Evolutionary conservation across 1,140 invertebrate species (phyloP).

Genomic region (Gonioctena quinquepunctata): DNA sequence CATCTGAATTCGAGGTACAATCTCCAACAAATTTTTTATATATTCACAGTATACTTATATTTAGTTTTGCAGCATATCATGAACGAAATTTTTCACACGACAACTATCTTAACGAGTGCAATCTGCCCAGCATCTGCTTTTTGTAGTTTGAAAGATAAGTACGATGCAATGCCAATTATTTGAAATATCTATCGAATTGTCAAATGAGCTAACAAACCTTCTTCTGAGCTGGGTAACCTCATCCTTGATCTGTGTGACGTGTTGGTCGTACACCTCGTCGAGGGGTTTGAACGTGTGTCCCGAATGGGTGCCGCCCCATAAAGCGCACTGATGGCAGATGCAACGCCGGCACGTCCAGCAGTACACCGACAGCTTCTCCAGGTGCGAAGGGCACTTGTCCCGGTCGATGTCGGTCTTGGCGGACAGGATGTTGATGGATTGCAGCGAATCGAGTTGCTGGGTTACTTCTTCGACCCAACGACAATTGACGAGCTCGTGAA

Average conservation of each 20-base stretch:
- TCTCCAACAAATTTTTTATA: too few species aligned
- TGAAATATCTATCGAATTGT: too few species aligned
- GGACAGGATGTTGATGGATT: conserved; percentile 65
- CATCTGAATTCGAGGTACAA: too few species aligned
- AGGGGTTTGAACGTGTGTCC: conserved; percentile 89
- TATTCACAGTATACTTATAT: too few species aligned
- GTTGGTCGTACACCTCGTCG: conserved; percentile 87
- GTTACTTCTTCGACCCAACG: conserved; percentile 94
- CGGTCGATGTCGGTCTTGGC: conserved; percentile 61
- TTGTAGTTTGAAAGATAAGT: too few species aligned
- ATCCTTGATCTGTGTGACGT: conserved; percentile 81
- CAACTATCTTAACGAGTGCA: too few species aligned
- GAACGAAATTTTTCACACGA: too few species aligned
- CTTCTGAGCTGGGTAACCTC: conserved; percentile 79
- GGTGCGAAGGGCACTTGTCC: conserved; percentile 77
- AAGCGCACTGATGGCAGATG: conserved; percentile 91
- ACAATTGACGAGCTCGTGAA: conserved; percentile 91
- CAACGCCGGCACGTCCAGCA: conserved; percentile 87
- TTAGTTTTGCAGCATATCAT: too few species aligned
- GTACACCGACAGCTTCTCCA: conserved; percentile 88
- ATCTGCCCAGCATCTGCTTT: too few species aligned
- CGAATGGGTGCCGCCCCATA: conserved; percentile 88
- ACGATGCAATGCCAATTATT: too few species aligned
- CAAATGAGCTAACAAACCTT: too few species aligned
- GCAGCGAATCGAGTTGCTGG: conserved; percentile 85